Conservation (phyloP, 1,140 invertebrate species). For the Arctopsyche grandis region DNA sequence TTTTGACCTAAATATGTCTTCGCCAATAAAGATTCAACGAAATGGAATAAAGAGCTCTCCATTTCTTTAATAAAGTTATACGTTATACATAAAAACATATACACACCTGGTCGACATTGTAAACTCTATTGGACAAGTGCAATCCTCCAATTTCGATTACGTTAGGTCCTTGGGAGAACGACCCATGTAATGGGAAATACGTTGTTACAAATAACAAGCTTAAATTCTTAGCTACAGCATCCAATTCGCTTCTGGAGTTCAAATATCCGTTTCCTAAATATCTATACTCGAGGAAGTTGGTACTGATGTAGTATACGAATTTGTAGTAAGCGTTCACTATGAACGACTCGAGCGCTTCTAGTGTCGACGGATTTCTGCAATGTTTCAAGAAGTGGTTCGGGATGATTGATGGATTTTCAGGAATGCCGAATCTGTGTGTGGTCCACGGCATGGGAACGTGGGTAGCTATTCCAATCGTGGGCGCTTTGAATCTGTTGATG, state of each 20-base stretch:
- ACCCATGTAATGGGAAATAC: slow-evolving; percentile 66
- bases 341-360: slow-evolving; percentile 62
- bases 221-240: slow-evolving; percentile 63
- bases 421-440: slow-evolving; percentile 64
- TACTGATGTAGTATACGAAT: slow-evolving; percentile 50
- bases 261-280: slow-evolving; percentile 44
- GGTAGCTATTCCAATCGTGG: slow-evolving; percentile 68
- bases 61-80: not conserved
- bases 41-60: slow-evolving; percentile 6
- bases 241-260: slow-evolving; percentile 51
- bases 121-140: slow-evolving; percentile 56
- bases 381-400: slow-evolving; percentile 65
- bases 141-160: slow-evolving; percentile 72
- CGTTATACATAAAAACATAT: not conserved
- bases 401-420: slow-evolving; percentile 66
- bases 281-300: slow-evolving; percentile 50
- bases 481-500: slow-evolving; percentile 68
- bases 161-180: slow-evolving; percentile 63
- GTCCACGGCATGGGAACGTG: slow-evolving; percentile 68
- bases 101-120: slow-evolving; percentile 43
- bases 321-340: slow-evolving; percentile 54
- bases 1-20: slow-evolving; percentile 22
- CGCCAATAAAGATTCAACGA: not conserved
- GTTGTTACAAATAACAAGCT: slow-evolving; percentile 69
- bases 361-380: slow-evolving; percentile 64